phyloP scores from a whole-genome alignment of 2,888 invertebrate species.

The Meteorus cinctellus region DNA sequence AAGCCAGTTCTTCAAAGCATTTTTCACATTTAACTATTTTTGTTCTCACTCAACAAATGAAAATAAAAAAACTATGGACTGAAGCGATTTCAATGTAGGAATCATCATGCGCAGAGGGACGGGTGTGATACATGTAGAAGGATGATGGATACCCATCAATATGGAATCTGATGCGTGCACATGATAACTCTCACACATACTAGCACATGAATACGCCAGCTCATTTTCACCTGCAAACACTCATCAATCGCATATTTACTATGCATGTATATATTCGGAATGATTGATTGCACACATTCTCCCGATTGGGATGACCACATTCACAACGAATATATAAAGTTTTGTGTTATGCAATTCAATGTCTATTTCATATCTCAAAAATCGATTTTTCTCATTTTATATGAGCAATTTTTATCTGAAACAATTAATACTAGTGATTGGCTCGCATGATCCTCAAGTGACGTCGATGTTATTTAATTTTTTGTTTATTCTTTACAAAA shows the following conservation, averaged over 20 bases:
- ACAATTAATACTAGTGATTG: not conserved
- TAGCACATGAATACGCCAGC: not conserved
- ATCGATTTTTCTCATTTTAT: not conserved
- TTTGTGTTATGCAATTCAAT: not conserved
- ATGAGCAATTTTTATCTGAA: not conserved
- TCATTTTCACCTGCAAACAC: not conserved
- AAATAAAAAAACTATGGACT: not conserved
- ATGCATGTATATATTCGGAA: not conserved
- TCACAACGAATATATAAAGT: not conserved
- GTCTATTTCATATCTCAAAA: not conserved
- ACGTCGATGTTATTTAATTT: not conserved
- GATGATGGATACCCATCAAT: not conserved
- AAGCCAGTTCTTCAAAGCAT: not conserved
- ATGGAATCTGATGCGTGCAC: not conserved
- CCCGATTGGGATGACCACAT: not conserved
- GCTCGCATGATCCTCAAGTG: not conserved
- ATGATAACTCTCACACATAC: not conserved
- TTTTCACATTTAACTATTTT: not conserved
- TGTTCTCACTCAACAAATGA: not conserved
- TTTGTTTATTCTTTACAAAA: not conserved
- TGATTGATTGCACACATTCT: not conserved
- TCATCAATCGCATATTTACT: not conserved
- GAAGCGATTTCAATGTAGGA: not conserved
- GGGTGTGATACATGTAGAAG: not conserved
- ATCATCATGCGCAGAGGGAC: not conserved